Evolutionary conservation across 2,888 invertebrate species (phyloP), one percentile per base, ranked within the genome.

Genomic region (Drosophila acutilabella): DNA sequence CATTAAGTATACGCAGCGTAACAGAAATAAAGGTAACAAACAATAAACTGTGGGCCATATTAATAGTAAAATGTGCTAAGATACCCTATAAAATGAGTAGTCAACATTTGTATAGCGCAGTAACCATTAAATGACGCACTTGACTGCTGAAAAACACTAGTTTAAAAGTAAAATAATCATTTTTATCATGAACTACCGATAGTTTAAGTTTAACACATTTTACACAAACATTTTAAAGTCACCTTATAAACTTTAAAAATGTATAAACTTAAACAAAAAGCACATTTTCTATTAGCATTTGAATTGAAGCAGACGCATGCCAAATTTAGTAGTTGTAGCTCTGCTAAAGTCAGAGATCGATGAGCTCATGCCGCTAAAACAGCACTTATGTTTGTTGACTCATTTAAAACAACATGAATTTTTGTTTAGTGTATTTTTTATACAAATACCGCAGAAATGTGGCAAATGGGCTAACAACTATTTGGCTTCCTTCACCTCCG

Each of bases 391-490:
- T 47, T 42, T 33, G 30, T 7, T 42, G 18, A 16, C 30, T n/a
- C n/a, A 18, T 16, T 16, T 8, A 56, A 16, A 13, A n/a, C 2
- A 30, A 8, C 16, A 10, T 26, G 10, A 14, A n/a, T 11, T 40
- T 52, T 33, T 26, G 40, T n/a, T n/a, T 16, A 65, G 79, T 38
- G 79, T 78, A 75, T 69, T 57, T 74, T 69, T 57, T 74, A 52
- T 75, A 67, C 50, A 78, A 76, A 74, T 71, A 64, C 71, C 68
- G 56, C 74, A 88, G 36, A 76, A 65, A 54, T 80, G 71, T 80
- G 78, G 83, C 78, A 82, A 82, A 82, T 83, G 86, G 82, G 86
- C 72, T 72, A 81, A 82, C 80, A 86, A 88, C 83, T 83, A 88
- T 83, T 83, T 88, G 83, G 89, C 83, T 83, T 83, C 83, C 81